phyloP scores from a whole-genome alignment of 1,140 invertebrate species.

The Drosophila littoralis region DNA sequence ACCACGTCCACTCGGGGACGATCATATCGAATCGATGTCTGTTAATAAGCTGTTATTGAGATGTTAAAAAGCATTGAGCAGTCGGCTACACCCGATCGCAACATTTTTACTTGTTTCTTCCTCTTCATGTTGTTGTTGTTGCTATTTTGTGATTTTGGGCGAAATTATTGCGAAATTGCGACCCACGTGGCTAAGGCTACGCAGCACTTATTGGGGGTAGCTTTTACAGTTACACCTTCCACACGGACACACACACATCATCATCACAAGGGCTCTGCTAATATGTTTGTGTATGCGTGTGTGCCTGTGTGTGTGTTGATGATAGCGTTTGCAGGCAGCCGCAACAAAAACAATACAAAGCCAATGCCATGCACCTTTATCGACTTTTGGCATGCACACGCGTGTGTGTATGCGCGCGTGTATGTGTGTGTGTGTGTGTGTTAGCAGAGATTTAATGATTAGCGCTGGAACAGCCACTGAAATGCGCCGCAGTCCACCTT shows the following conservation, averaged over 20 bases:
- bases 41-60: no score
- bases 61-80: no score
- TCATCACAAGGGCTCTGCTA: conserved; percentile 14
- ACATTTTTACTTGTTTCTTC: conserved; percentile 6
- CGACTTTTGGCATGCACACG: conserved; percentile 48
- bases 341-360: conserved; percentile 49
- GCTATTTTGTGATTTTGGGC: conserved; percentile 46
- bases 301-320: conserved; percentile 29
- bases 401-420: background rate
- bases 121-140: conserved; percentile 27
- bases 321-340: conserved; percentile 46
- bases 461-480: conserved; percentile 52
- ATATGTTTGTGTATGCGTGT: conserved; percentile 9
- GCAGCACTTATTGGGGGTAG: conserved; percentile 60
- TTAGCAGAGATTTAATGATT: conserved; percentile 76
- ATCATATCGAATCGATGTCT: no score
- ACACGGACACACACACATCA: conserved; percentile 2
- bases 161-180: conserved; percentile 70
- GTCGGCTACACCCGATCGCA: no score
- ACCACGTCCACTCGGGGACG: no score
- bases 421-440: conserved; percentile 45
- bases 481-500: conserved; percentile 19
- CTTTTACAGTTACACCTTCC: conserved; percentile 60
- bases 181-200: conserved; percentile 40
- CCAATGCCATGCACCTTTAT: conserved; percentile 65